phyloP scores from a whole-genome alignment of 2,113 vertebrate species.

The Perccottus glenii region DNA sequence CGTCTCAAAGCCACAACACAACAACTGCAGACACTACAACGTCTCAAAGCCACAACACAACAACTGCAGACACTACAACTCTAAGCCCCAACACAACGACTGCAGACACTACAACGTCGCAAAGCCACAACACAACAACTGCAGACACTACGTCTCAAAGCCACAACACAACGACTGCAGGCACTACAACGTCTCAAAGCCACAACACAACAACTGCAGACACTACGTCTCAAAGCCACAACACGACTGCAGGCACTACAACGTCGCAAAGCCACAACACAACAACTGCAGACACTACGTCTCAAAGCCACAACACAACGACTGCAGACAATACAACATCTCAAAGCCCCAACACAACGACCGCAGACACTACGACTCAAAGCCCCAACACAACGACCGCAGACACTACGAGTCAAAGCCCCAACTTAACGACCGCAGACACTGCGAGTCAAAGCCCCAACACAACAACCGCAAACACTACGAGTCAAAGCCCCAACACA shows the following conservation, averaged over 20 bases:
- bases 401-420: not conserved
- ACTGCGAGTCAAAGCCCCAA: not conserved
- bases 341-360: not conserved
- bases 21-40: not conserved
- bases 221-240: too few relatives aligned
- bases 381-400: not conserved
- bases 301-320: too few relatives aligned
- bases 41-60: too few relatives aligned
- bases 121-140: not conserved
- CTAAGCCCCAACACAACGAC: not conserved
- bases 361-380: not conserved
- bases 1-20: not conserved
- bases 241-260: not conserved
- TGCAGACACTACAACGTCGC: not conserved
- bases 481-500: not conserved
- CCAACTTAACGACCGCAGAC: not conserved
- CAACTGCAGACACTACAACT: not conserved
- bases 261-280: too few relatives aligned
- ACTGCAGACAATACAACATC: too few relatives aligned
- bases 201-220: not conserved
- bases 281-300: too few relatives aligned
- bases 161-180: not conserved
- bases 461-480: not conserved
- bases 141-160: not conserved
- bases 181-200: not conserved